These are phyloP conservation scores for Cossypha niveicapilla DNA, from an alignment of 2,797 vertebrate genomes.

Conservation along the genomic window DNA sequence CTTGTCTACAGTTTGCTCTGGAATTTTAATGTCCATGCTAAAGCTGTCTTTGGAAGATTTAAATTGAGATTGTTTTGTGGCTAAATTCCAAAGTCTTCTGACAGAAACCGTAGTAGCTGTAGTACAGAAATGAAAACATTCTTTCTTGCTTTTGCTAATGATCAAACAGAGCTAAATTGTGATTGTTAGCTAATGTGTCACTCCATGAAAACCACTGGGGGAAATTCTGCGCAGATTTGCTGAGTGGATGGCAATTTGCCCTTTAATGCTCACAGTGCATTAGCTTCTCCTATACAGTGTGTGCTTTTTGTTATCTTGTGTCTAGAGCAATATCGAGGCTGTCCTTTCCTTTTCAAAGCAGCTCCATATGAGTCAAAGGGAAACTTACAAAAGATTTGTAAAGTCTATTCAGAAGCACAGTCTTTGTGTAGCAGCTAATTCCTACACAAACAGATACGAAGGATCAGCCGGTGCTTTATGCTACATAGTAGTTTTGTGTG, in stretches of 20 bases:
- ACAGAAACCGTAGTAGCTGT: background rate
- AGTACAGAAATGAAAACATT: background rate
- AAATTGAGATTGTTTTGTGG: background rate
- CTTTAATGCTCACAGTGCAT: background rate
- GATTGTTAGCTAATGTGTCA: slow-evolving; percentile 8
- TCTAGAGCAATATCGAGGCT: background rate
- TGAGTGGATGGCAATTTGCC: slow-evolving; percentile 15
- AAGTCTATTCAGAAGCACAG: background rate
- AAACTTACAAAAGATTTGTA: background rate
- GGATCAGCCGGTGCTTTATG: background rate
- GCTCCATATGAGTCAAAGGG: background rate
- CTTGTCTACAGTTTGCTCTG: background rate
- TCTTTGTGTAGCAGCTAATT: background rate
- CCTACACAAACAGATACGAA: background rate
- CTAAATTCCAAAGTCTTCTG: background rate
- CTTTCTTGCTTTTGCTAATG: background rate
- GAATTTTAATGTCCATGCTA: background rate
- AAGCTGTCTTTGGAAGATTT: background rate
- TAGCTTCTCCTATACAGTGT: background rate
- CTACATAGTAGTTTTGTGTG: background rate
- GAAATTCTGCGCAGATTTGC: background rate
- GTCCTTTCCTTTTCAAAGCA: background rate
- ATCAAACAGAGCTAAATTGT: background rate
- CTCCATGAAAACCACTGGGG: background rate
- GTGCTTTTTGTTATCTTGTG: background rate